Percentiles rank a stretch among this genome's conserved stretches.
These are phyloP conservation scores for Caenorhabditis elegans DNA, from an alignment of 1,140 invertebrate genomes.

Conservation along the genomic window DNA sequence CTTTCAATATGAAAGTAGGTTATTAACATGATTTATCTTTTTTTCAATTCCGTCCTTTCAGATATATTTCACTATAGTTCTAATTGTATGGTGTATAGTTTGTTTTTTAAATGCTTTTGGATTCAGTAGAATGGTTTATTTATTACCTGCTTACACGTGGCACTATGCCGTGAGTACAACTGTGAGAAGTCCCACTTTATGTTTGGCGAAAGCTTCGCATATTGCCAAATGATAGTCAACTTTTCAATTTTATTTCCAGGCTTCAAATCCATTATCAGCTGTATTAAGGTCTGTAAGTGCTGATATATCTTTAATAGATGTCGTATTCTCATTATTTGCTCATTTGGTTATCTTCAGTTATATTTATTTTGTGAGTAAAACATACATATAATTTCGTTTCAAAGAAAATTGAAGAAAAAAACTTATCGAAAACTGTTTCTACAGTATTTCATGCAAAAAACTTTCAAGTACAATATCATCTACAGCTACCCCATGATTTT, in stretches of 20 bases:
- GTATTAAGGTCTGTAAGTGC: neutral
- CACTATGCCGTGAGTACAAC: constrained; percentile 31
- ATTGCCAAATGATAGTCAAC: neutral
- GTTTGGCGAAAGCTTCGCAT: neutral
- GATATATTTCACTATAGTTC: neutral
- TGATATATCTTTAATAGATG: neutral
- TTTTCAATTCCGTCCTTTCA: neutral
- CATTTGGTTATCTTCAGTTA: constrained; percentile 15
- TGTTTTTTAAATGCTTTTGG: neutral
- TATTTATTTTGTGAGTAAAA: constrained; percentile 11
- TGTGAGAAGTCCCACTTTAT: neutral
- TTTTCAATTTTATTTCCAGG: neutral
- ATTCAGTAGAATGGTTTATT: constrained; percentile 6
- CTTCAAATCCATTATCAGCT: constrained; percentile 4
- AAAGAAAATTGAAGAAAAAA: too few relatives aligned
- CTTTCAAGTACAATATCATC: too few relatives aligned
- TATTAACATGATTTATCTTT: too few relatives aligned
- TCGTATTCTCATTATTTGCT: neutral
- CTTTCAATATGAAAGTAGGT: neutral
- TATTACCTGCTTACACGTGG: constrained; percentile 31
- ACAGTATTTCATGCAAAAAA: too few relatives aligned
- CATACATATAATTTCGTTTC: neutral
- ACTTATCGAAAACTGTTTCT: too few relatives aligned
- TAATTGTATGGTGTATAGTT: neutral
- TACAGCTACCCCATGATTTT: too few relatives aligned